A percentile compares a stretch with the other conserved stretches of the same genome.
These are phyloP conservation scores for Pseudochirops corinnae DNA, from an alignment of 2,797 vertebrate species.

Conservation along the genomic window DNA sequence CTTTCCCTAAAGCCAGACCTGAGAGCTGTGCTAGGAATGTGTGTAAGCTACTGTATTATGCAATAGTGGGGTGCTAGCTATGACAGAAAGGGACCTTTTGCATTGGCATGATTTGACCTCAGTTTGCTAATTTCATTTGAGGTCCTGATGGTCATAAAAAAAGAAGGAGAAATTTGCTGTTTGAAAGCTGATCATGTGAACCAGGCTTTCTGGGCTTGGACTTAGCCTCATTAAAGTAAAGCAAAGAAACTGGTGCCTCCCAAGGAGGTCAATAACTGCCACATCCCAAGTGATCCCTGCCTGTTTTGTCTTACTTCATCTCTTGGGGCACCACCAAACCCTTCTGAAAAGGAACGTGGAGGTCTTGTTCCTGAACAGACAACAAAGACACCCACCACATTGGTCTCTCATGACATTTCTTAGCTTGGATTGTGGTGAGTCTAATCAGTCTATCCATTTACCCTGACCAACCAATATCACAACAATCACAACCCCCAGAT, in stretches of 20 bases:
- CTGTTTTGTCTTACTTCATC: constrained; percentile 42
- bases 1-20: constrained; percentile 62
- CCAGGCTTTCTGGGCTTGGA: constrained; percentile 64
- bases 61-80: constrained; percentile 14
- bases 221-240: constrained; percentile 69
- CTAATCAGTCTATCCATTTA: not conserved
- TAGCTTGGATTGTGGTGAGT: not conserved
- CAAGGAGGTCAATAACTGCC: constrained; percentile 54
- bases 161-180: constrained; percentile 57
- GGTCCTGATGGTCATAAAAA: constrained; percentile 77
- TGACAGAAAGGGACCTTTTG: constrained; percentile 51
- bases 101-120: not conserved
- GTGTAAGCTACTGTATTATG: constrained; percentile 67
- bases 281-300: constrained; percentile 42
- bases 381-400: constrained; percentile 37
- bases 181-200: constrained; percentile 55
- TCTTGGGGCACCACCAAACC: constrained; percentile 24
- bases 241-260: constrained; percentile 27
- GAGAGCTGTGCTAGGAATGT: constrained; percentile 68
- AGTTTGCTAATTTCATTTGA: not conserved
- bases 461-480: not conserved
- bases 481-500: not conserved
- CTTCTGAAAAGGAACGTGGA: constrained; percentile 54
- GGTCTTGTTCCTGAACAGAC: no score
- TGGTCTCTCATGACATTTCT: not conserved